These are phyloP conservation scores for Megalurothrips usitatus DNA, from an alignment of 2,888 invertebrate genomes.

Conservation along the genomic window DNA sequence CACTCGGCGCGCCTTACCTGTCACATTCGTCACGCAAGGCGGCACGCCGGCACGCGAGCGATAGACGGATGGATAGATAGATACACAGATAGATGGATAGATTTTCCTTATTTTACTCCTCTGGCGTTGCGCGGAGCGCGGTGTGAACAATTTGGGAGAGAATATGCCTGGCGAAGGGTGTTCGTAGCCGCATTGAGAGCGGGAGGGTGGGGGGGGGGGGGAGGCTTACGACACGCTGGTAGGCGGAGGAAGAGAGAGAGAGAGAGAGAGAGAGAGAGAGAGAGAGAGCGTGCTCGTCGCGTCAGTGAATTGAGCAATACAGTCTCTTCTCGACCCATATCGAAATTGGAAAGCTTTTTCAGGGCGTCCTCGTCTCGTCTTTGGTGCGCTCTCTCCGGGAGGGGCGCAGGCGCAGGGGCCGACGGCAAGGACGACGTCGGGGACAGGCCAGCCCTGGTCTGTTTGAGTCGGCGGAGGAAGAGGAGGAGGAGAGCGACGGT, in stretches of 20 bases:
- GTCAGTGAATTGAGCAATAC: constrained; percentile 20
- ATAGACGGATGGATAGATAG: not conserved
- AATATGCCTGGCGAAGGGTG: too few relatives aligned
- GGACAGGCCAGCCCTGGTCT: not conserved
- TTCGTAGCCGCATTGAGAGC: too few relatives aligned
- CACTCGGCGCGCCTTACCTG: not conserved
- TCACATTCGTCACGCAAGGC: not conserved
- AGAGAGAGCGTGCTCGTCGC: not conserved
- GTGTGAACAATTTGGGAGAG: too few relatives aligned
- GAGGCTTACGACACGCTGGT: not conserved
- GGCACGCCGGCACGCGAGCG: not conserved
- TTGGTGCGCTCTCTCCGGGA: not conserved
- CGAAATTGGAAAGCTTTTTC: constrained; percentile 23
- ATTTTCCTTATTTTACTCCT: too few relatives aligned
- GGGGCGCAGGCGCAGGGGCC: not conserved
- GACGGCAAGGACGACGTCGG: not conserved
- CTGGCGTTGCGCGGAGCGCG: too few relatives aligned
- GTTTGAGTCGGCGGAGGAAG: not conserved
- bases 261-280: not conserved
- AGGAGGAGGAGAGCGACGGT: not conserved
- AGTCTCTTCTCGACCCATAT: constrained; percentile 18
- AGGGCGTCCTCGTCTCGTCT: not conserved
- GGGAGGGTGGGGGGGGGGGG: too few relatives aligned
- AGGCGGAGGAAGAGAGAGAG: not conserved
- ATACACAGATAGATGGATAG: not conserved